Base-by-base conservation (phyloP, 2,888 invertebrate species). In the Lasioglossum figueresi region DNA sequence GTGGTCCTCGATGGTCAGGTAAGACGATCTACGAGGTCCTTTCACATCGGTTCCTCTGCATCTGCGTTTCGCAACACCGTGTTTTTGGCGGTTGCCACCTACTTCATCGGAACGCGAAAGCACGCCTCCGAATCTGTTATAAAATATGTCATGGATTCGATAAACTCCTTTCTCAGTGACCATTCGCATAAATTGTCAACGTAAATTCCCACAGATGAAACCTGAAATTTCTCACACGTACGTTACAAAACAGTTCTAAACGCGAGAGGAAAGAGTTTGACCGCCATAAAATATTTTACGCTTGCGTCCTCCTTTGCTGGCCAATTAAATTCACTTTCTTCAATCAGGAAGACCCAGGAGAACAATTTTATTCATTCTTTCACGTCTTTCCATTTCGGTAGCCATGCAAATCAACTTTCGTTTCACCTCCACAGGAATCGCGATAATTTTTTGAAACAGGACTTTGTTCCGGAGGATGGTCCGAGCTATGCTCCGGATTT, bases 1-100 rank as follows among this genome's bases (percentile, higher is more conserved):
- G 91, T 91, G 91, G 91, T 85, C 73, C 75, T 23, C 4, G 66
- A 43, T 43, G 71, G 74, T 48, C 59, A 75, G 34, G 77, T 52
- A 81, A 82, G 12, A 66, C 78, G 80, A 86, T 74, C 34, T 68
- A 37, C 27, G 14, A 76, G 70, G 56, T 85, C 85, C 88, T 87
- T 89, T 88, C 89, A 87, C 85, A 79, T 43, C 59, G 63, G 80
- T 40, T 70, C 66, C 71, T 40, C 56, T 34, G 43, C 73, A 74
- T 31, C 75, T 27, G 16, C 4, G 34, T 80, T 85, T 74, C 75
- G 78, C 31, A 83, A 83, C 27, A 40, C 5, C 72, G 34, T 72
- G 8, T 72, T 71, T 82, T 80, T 71, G 80, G 40, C 27, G 56
- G 34, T 27, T 52, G 34, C 52, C 43, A 31, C 16, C 10, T 23